Conservation (phyloP, 2,797 vertebrate genomes). For the Orientallactaga sibirica region DNA sequence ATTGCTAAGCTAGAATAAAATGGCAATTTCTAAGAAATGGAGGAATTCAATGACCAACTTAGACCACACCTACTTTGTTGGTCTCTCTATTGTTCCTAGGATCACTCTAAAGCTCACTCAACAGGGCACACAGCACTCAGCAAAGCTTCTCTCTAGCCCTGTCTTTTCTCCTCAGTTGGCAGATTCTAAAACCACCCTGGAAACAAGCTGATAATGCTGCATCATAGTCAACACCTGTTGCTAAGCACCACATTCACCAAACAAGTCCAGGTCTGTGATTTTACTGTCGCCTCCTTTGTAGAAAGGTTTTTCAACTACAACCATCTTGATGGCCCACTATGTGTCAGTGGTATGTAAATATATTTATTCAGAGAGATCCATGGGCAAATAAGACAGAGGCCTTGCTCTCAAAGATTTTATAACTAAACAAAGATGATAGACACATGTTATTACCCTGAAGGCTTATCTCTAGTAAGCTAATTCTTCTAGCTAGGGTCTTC, state of each 20-base stretch:
- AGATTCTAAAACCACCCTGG: slow-evolving; percentile 50
- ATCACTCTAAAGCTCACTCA: slow-evolving; percentile 36
- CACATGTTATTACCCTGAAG: not conserved
- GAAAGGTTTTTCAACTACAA: not conserved
- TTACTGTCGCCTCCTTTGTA: slow-evolving; percentile 12
- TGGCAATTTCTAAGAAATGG: slow-evolving; percentile 24
- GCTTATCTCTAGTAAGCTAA: no score
- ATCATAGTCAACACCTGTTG: not conserved
- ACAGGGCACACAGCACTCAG: not conserved
- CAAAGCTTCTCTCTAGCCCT: not conserved
- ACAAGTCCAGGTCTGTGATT: not conserved
- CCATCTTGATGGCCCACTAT: not conserved
- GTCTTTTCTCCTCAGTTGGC: not conserved
- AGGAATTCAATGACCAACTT: slow-evolving; percentile 43
- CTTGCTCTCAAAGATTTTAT: slow-evolving; percentile 33
- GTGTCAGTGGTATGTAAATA: not conserved
- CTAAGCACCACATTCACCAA: not conserved
- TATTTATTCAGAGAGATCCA: slow-evolving; percentile 4
- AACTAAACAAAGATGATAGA: slow-evolving; percentile 33
- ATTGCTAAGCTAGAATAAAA: slow-evolving; percentile 50
- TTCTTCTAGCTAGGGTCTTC: no score
- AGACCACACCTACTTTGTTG: not conserved
- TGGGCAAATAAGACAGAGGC: not conserved
- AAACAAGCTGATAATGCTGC: slow-evolving; percentile 44
- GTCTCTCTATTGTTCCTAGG: not conserved